A percentile compares a stretch with the other conserved stretches of the same genome.
These are phyloP conservation scores for Capricornis sumatraensis DNA, from an alignment of 2,113 vertebrate genomes.

Conservation along the genomic window DNA sequence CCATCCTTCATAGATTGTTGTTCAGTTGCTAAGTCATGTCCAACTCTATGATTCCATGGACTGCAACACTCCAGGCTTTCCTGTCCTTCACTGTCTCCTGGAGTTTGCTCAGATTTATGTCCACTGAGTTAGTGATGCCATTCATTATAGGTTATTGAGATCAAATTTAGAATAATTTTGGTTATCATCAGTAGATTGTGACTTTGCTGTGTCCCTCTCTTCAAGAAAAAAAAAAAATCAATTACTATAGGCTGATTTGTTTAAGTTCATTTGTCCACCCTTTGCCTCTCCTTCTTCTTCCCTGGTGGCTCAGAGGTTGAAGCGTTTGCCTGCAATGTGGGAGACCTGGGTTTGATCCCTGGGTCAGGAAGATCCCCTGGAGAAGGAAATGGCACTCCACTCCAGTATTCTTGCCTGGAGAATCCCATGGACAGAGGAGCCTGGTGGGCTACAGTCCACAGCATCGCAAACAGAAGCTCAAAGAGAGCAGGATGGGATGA, in stretches of 20 bases:
- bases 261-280: not conserved
- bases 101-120: not conserved
- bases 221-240: not conserved
- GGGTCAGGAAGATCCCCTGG: too few species aligned
- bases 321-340: fast-evolving
- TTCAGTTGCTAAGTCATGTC: not conserved
- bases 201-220: not conserved
- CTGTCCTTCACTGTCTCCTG: not conserved
- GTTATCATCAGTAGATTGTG: not conserved
- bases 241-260: not conserved
- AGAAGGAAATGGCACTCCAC: too few species aligned
- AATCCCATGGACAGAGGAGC: too few species aligned
- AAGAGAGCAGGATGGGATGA: not conserved
- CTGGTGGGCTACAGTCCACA: too few species aligned
- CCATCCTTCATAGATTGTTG: not conserved
- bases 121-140: not conserved
- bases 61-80: not conserved
- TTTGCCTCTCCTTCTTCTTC: not conserved
- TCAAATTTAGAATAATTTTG: slow-evolving; percentile 2
- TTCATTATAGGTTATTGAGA: not conserved
- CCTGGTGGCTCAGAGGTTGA: too few species aligned
- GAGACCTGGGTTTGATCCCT: too few species aligned
- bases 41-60: not conserved
- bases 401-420: too few species aligned
- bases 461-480: not conserved